Percentiles rank a stretch among this genome's conserved stretches.
phyloP scores from a whole-genome alignment of 2,113 vertebrate genomes.

The Tachysurus fulvidraco region DNA sequence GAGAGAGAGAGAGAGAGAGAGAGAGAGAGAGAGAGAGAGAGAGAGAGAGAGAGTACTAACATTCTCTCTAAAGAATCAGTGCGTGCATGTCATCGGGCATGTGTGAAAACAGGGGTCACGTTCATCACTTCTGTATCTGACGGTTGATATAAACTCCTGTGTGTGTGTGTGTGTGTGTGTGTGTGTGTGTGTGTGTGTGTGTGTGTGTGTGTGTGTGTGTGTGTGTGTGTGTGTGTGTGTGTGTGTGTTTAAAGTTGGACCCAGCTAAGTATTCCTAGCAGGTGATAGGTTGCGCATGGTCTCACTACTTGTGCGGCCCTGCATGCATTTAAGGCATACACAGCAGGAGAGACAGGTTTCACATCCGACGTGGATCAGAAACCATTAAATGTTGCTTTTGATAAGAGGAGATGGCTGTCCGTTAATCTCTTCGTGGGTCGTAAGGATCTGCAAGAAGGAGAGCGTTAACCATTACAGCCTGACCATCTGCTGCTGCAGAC shows the following conservation, averaged over 20 bases:
- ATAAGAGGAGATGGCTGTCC: conserved; percentile 74
- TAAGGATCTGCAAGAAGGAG: conserved; percentile 36
- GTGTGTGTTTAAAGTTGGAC: background rate
- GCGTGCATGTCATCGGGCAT: background rate
- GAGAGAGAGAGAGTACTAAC: background rate
- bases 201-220: conserved; percentile 26
- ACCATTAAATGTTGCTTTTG: conserved; percentile 83
- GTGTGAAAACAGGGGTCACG: background rate
- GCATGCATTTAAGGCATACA: background rate
- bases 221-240: conserved; percentile 27
- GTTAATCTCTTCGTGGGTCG: conserved; percentile 88
- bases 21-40: conserved; percentile 10
- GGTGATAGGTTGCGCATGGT: background rate
- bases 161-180: conserved; percentile 24
- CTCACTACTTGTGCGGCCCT: background rate
- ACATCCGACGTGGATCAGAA: conserved; percentile 55
- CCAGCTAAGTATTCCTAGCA: background rate
- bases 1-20: conserved; percentile 1
- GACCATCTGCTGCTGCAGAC: conserved; percentile 96
- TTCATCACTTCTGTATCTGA: background rate
- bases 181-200: conserved; percentile 24
- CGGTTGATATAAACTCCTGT: background rate
- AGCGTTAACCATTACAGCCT: conserved; percentile 68
- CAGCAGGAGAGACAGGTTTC: background rate
- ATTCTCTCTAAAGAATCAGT: conserved; percentile 71